Evolutionary conservation across 1,140 invertebrate genomes (phyloP), one percentile per base, ranked within the genome.

Genomic region (Homalodisca vitripennis): DNA sequence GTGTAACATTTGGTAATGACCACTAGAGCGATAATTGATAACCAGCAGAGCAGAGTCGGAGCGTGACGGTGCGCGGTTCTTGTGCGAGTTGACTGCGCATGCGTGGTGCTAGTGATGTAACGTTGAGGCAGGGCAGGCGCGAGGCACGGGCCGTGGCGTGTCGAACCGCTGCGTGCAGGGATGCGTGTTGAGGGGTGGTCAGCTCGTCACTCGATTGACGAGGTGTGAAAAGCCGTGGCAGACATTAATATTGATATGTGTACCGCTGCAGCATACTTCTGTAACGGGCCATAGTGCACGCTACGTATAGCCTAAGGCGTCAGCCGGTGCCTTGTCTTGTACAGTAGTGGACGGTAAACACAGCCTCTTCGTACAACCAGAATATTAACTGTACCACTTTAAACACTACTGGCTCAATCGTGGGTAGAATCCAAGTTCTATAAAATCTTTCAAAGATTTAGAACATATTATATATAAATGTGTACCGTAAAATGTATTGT

Each of bases 161-260:
- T n/a, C 48, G 48, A 14, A 6, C 6, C 6, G 34, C 10, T 22
- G 48, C 48, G 48, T 53, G 48, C 48, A 6, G 24, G 26, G 26
- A 3, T 29, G 55, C 55, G 55, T 60, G 55, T 13, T 3, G 22
- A 22, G 55, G 55, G 48, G 48, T 53, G 48, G 48, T 22, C 26
- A 2, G 55, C 55, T 60, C 55, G 55, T 60, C 55, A 60, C 3
- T 2, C 26, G 2, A 26, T 10, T 26, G 55, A 60, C 55, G 55
- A 60, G 55, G 55, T 60, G 55, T 60, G 55, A 60, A 60, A 22
- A 41, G n/a, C 34, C 34, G 6, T 41, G 34, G 17, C 34, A 24
- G 24, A 60, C 55, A 60, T 60, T 60, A 60, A 60, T 60, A 60
- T 60, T 60, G 55, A 60, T 60, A 60, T 14, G 6, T 20, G 34